Base-by-base conservation (phyloP, 2,888 invertebrate genomes). In the Phaonia tiefii region DNA sequence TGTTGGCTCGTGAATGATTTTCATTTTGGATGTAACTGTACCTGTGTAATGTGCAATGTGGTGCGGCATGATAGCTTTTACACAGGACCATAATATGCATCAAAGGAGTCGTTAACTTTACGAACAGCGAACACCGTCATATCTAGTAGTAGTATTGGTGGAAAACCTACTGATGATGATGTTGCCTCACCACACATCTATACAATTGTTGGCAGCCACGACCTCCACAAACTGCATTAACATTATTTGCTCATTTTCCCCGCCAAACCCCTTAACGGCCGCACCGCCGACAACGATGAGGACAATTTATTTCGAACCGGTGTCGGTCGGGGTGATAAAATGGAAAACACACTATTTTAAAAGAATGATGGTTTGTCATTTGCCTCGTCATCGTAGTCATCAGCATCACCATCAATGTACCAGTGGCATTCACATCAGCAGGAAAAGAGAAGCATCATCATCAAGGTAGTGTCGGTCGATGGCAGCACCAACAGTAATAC, bases 11-110 rank as follows among this genome's bases (percentile, higher is more conserved):
- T 60, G 17, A 73, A 39, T 37, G 26, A 56, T 77, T 77, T 74
- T 25, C 42, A 54, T 58, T 71, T 58, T 75, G 51, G 31, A 10
- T 66, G 54, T 51, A 58, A 58, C 37, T 75, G 42, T 73, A 66
- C 66, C 75, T 65, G 60, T 74, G 31, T 63, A 31, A 67, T 63
- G n/a, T n/a, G n/a, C n/a, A n/a, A n/a, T n/a, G n/a, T n/a, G n/a
- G n/a, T n/a, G n/a, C n/a, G 71, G 31, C 31, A 56, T 74, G n/a
- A 54, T 54, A 51, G 63, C 58, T 58, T 15, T 3, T 10, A 31
- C 58, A 58, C 22, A 39, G 37, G 71, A 72, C 82, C 83, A 83
- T 83, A 83, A 84, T 84, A 84, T 85, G 78, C 84, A 84, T 80
- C 82, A 83, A 80, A 79, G 83, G 74, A 75, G 75, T 79, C 83